phyloP scores from a whole-genome alignment of 1,140 invertebrate species.

The Lepidurus arcticus region DNA sequence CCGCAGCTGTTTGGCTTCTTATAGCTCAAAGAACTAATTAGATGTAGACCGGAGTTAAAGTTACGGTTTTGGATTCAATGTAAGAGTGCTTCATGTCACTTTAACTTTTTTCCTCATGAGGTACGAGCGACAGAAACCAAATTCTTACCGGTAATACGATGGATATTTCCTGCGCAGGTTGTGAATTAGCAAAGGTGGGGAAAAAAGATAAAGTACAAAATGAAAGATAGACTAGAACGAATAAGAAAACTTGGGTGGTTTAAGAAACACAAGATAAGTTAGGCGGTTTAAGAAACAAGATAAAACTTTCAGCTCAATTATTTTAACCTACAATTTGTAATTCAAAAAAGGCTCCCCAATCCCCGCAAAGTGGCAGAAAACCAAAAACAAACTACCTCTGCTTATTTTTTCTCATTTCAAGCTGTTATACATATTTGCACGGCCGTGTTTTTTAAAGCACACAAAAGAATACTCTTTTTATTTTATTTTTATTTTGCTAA shows the following conservation, averaged over 20 bases:
- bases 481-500: neutral
- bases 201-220: conserved; percentile 11
- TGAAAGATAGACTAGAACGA: neutral
- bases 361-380: conserved; percentile 40
- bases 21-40: neutral
- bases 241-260: neutral
- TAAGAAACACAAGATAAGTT: neutral
- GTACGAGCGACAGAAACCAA: conserved; percentile 1
- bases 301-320: neutral
- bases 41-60: neutral
- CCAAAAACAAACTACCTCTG: conserved; percentile 35
- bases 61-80: neutral
- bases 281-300: neutral
- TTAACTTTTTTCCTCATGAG: neutral
- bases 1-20: neutral
- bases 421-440: neutral
- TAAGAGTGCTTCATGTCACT: neutral
- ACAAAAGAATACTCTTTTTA: neutral
- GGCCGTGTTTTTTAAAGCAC: neutral
- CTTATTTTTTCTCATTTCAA: neutral
- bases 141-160: conserved; percentile 48
- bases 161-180: conserved; percentile 46
- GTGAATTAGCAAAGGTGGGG: neutral
- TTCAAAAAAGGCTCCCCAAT: conserved; percentile 20
- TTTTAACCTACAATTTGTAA: neutral